phyloP scores from a whole-genome alignment of 2,888 invertebrate genomes.

The Harpalus rubripes region DNA sequence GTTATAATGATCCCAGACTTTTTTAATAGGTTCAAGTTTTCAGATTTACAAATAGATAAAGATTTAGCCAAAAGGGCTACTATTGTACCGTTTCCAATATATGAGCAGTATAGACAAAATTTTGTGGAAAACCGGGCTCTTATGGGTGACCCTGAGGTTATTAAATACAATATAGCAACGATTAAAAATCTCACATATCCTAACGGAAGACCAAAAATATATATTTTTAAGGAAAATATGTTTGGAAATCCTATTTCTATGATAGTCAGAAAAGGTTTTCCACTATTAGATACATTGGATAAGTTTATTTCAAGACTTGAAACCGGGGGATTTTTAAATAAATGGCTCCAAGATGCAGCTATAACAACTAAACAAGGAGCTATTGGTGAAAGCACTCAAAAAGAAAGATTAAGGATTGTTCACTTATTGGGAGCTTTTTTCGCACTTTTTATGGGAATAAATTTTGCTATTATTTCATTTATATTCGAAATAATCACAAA shows the following conservation, averaged over 20 bases:
- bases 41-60: constrained; percentile 25
- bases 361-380: not conserved
- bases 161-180: not conserved
- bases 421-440: constrained; percentile 3
- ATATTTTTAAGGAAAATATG: constrained; percentile 15
- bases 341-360: constrained; percentile 25
- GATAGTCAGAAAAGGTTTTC: constrained; percentile 37
- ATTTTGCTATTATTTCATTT: constrained; percentile 2
- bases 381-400: not conserved
- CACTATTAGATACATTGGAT: constrained; percentile 42
- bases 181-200: constrained; percentile 14
- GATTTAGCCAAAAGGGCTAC: constrained; percentile 11
- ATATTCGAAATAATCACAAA: constrained; percentile 17
- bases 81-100: not conserved
- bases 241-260: constrained; percentile 36
- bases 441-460: not conserved
- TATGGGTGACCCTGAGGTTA: not conserved
- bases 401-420: constrained; percentile 18
- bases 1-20: constrained; percentile 37
- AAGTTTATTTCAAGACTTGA: not conserved
- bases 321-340: not conserved
- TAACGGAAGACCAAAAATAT: not conserved
- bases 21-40: constrained; percentile 26
- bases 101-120: not conserved
- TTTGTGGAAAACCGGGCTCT: constrained; percentile 10